Conservation (phyloP, 1,140 invertebrate genomes). For the Danaus melanippus region DNA sequence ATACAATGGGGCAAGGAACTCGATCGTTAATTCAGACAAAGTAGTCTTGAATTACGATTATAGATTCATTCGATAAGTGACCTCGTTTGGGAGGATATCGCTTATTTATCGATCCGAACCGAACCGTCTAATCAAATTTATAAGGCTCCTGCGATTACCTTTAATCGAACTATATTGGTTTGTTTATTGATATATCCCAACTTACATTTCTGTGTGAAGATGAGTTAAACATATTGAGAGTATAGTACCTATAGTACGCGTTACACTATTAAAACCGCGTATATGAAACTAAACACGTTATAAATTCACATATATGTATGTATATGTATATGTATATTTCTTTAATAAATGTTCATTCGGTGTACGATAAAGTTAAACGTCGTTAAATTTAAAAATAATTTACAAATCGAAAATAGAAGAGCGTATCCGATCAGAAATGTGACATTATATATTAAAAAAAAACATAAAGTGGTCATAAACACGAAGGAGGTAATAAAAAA, state of each 20-base stretch:
- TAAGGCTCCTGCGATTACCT: too few relatives aligned
- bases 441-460: slow-evolving; percentile 49
- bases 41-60: slow-evolving; percentile 64
- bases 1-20: slow-evolving; percentile 47
- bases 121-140: slow-evolving; percentile 50
- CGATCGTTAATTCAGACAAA: slow-evolving; percentile 54
- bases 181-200: too few relatives aligned
- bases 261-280: too few relatives aligned
- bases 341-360: too few relatives aligned
- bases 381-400: slow-evolving; percentile 38
- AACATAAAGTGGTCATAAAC: slow-evolving; percentile 67
- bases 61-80: slow-evolving; percentile 69
- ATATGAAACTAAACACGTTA: too few relatives aligned
- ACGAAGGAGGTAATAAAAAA: slow-evolving; percentile 67
- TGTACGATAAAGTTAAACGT: neutral
- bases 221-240: too few relatives aligned
- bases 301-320: too few relatives aligned
- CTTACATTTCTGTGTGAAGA: too few relatives aligned
- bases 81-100: slow-evolving; percentile 66
- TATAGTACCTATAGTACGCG: too few relatives aligned
- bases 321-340: too few relatives aligned
- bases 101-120: slow-evolving; percentile 63
- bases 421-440: slow-evolving; percentile 47
- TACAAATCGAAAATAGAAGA: slow-evolving; percentile 48
- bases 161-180: too few relatives aligned